Base-by-base conservation (phyloP, 2,113 vertebrate species). In the Passerina amoena region DNA sequence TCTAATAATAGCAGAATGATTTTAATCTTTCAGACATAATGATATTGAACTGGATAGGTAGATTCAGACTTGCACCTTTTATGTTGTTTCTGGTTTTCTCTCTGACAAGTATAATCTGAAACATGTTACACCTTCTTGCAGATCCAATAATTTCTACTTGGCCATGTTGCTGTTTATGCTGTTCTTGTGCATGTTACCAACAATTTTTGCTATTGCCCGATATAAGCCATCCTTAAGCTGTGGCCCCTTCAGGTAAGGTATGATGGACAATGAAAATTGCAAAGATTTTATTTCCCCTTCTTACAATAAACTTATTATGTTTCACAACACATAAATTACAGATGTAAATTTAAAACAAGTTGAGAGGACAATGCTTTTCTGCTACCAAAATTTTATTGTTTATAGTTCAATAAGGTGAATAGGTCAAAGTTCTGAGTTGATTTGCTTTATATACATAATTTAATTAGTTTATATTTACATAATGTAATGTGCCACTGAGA, bases 101-200 rank as follows among this genome's bases (percentile, higher is more conserved):
- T 73, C 31, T 48, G 28, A 48, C 75, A 31, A 80, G 28, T 50
- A 12, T 35, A 90, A 94, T 65, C 51, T 96, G 90, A 96, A 89
- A 86, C 68, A 66, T 8, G 12, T 65, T 63, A 37, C 4, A 10
- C 76, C 54, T 94, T 70, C 69, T 94, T 93, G 59, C 95, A 99
- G 99, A 94, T 99, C 99, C 50, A 99, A 99, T 95, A 99, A 99
- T 94, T 99, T 99, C 98, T 99, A 99, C 96, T 88, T 99, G 97
- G 98, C 99, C 5, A 99, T 99, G 99, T 96, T 99, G 37, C 97
- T 99, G 10, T 99, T 99, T 82, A 99, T 99, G 99, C 96, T 99
- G 9, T 99, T 99, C 82, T 96, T 99, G 37, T 99, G 99, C 94
- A 99, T 99, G 99, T 97, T 99, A 54, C 99, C 99, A 35, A 99